Percentiles rank a stretch among this genome's conserved stretches.
These are phyloP conservation scores for Aphelocoma coerulescens DNA, from an alignment of 2,113 vertebrate species.

Conservation along the genomic window DNA sequence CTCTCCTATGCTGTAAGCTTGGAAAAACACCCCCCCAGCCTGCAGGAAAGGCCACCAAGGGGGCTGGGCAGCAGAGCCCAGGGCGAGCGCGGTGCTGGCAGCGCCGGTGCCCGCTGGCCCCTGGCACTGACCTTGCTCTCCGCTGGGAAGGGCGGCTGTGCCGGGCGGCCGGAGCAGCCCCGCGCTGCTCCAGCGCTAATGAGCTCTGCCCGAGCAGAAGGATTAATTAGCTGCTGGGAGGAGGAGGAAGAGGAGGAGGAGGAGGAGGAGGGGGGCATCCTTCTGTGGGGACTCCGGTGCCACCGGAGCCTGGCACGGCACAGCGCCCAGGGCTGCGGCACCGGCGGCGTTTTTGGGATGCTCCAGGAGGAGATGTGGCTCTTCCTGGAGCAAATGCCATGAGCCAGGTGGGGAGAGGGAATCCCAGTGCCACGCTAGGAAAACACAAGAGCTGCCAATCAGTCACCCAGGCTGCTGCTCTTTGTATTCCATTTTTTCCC, in stretches of 20 bases:
- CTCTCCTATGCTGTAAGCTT: background rate
- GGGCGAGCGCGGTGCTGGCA: accelerated
- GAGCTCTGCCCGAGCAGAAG: slow-evolving; percentile 55
- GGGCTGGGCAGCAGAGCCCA: background rate
- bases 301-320: background rate
- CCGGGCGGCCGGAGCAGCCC: background rate
- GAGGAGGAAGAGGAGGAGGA: background rate
- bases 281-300: background rate
- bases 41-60: background rate
- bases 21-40: background rate
- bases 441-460: accelerated
- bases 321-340: background rate
- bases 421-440: background rate
- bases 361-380: background rate
- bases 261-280: background rate
- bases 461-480: background rate
- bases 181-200: background rate
- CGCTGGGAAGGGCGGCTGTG: background rate
- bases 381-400: accelerated
- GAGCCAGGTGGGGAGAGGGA: background rate
- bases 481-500: accelerated
- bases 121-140: background rate
- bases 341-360: background rate
- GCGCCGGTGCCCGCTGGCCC: background rate
- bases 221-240: slow-evolving; percentile 52